Evolutionary conservation across 2,797 vertebrate genomes (phyloP), one percentile per base, ranked within the genome.

Genomic region (Heliangelus exortis): DNA sequence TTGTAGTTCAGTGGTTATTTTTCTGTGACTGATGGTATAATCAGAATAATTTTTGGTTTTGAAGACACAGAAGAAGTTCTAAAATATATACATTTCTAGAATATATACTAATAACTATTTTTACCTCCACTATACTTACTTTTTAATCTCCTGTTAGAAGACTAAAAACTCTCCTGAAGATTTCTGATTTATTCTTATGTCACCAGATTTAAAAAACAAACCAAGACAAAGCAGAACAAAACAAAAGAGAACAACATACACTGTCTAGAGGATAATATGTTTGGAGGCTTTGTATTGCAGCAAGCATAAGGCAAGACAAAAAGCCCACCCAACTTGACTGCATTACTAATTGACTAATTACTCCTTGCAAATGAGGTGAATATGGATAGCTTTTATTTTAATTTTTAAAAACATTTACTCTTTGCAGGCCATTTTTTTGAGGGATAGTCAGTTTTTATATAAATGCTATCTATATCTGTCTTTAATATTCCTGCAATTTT

Each of bases 11-110:
- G 1, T 33, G 19, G 5, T 31, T 76, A 23, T 51, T 50, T 66
- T 51, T 6, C 61, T 4, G 4, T 74, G 34, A 79, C 28, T 92
- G 83, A 92, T 43, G 92, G 39, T 34, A 48, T 74, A 95, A 94
- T n/a, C 74, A 26, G 54, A 92, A 92, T 89, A 66, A 21, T 72
- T 82, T 50, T 87, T 92, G 34, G 58, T 94, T 92, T 92, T 89
- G 82, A 80, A 87, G 81, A 87, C 21, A 51, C 28, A 5, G 16
- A 94, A 89, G 18, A 75, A 77, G 47, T 90, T 80, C 12, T n/a
- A 84, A 17, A 84, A 92, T 39, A 34, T 34, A 87, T 19, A 67
- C 0, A 77, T 54, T 90, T 80, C 14, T n/a, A 84, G 17, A 84
- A 92, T 39, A 34, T 34, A 87, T 19, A 67, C 0, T 36, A 7